A percentile compares a stretch with the other conserved stretches of the same genome.
These are phyloP conservation scores for Eupeodes latifasciatus DNA, from an alignment of 2,888 invertebrate species.

Conservation along the genomic window DNA sequence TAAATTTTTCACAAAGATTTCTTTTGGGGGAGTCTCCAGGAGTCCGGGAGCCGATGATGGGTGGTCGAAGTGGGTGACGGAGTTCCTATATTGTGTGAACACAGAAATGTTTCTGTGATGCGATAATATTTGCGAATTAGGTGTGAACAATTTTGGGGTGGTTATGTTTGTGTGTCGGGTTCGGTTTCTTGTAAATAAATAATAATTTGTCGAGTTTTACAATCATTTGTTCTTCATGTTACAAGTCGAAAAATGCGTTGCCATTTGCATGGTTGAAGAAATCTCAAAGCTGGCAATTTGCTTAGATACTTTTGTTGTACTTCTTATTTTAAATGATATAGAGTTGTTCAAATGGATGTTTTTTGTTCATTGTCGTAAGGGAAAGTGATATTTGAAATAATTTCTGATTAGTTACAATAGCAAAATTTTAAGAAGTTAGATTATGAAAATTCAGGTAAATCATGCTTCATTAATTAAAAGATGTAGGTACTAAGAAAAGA, in stretches of 20 bases:
- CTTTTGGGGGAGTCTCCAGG: conserved; percentile 32
- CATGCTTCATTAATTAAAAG: too few relatives aligned
- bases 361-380: conserved; percentile 25
- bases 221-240: conserved; percentile 56
- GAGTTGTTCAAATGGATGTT: conserved; percentile 11
- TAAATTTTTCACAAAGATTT: conserved; percentile 72
- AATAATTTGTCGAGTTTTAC: background rate
- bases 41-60: too few relatives aligned
- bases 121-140: conserved; percentile 66
- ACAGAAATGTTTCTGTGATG: conserved; percentile 29
- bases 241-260: conserved; percentile 43
- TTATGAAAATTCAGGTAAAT: too few relatives aligned
- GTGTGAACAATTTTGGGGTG: conserved; percentile 62
- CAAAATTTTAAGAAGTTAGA: too few relatives aligned
- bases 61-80: background rate
- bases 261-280: conserved; percentile 56
- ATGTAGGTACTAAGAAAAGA: too few relatives aligned
- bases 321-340: background rate
- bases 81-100: conserved; percentile 34
- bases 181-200: background rate
- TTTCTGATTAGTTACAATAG: too few relatives aligned
- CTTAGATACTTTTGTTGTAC: background rate
- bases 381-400: conserved; percentile 2
- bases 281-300: conserved; percentile 55
- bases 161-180: conserved; percentile 33